phyloP scores from a whole-genome alignment of 2,113 vertebrate genomes.

The Erinaceus europaeus region DNA sequence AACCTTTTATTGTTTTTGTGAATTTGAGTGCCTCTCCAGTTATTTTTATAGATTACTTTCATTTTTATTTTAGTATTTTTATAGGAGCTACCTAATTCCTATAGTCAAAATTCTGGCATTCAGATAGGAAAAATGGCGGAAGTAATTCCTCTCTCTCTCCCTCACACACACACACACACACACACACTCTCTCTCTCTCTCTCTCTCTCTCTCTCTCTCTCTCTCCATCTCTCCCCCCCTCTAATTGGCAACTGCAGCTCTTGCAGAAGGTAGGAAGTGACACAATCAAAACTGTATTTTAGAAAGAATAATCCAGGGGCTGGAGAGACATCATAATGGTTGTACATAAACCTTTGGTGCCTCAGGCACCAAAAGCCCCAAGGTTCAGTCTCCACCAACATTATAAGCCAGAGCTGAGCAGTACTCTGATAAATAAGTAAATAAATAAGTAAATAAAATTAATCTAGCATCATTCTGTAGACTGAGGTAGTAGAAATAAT shows the following conservation, averaged over 20 bases:
- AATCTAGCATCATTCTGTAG: not conserved
- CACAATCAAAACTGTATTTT: constrained; percentile 52
- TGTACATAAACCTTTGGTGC: too few relatives aligned
- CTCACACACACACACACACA: constrained; percentile 27
- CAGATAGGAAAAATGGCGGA: constrained; percentile 63
- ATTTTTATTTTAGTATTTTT: too few relatives aligned
- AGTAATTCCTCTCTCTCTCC: constrained; percentile 23
- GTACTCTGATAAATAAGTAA: too few relatives aligned
- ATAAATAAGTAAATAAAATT: too few relatives aligned
- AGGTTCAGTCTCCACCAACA: too few relatives aligned
- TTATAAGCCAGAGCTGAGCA: too few relatives aligned
- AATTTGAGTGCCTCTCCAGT: constrained; percentile 42
- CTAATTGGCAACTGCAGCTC: constrained; percentile 23
- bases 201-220: too few relatives aligned
- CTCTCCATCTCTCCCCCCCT: constrained; percentile 30
- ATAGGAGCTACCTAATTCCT: constrained; percentile 29
- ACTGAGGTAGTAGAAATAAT: constrained; percentile 1
- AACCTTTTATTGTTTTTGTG: constrained; percentile 43
- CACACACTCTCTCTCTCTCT: constrained; percentile 33
- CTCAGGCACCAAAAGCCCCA: too few relatives aligned
- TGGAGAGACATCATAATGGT: too few relatives aligned
- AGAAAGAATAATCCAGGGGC: constrained; percentile 33
- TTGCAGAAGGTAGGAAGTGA: constrained; percentile 40
- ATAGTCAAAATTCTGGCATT: constrained; percentile 58
- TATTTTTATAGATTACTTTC: constrained; percentile 72